Base-by-base conservation (phyloP, 2,797 vertebrate genomes). In the Megaceryle alcyon region DNA sequence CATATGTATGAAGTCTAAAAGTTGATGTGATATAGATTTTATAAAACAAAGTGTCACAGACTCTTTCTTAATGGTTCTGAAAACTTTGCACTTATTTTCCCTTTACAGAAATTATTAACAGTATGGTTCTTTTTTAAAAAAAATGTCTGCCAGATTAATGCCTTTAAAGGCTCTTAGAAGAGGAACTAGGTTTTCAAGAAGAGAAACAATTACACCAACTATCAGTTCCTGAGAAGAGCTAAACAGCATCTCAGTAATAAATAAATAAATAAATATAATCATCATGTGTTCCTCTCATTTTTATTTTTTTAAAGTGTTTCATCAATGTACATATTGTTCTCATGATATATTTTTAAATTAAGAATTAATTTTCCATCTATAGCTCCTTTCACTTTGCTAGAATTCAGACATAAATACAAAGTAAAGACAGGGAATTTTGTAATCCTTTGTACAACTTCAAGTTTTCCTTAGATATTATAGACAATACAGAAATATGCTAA, bases 181-280 rank as follows among this genome's bases (percentile, higher is more conserved):
- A 77, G 31, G 41, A 44, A 18, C 14, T 44, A 86, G 41, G 5
- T 79, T 85, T 85, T 82, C 29, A 69, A 72, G 28, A 85, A 56
- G 5, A 81, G 22, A 92, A 91, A 48, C 10, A 13, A 82, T 70
- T 35, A 70, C 1, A 2, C 25, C 14, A 70, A 91, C 70, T 84
- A 86, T 31, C 33, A 73, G 31, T 71, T 94, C 70, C 75, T 11
- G 23, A 90, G 80, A 91, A 81, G 11, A 94, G 29, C 22, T 59
- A 63, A 92, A 84, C 8, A n/a, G 4, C 4, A 12, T 83, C 73
- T 64, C 25, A 19, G 3, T 20, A 82, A 82, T 57, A 78, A 64
- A 60, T 35, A 88, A 85, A 92, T 92, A 82, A 92, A 91, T 92
- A 94, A 92, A 88, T 84, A 69, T n/a, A 78, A 70, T 57, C 41